phyloP scores from a whole-genome alignment of 2,888 invertebrate genomes.

The Drosophila siamana region DNA sequence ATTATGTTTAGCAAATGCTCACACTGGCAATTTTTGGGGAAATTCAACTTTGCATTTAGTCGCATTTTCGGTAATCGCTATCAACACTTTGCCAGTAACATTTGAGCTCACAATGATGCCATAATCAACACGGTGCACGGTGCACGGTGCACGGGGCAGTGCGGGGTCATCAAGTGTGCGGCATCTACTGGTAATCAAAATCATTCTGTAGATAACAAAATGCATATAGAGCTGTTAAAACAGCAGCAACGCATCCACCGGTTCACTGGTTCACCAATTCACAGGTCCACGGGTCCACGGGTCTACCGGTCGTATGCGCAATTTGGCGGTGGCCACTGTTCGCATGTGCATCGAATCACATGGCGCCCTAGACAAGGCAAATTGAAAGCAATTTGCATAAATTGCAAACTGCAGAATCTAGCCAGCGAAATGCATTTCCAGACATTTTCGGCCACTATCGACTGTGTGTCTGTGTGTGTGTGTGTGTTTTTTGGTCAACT shows the following conservation, averaged over 20 bases:
- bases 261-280: neutral
- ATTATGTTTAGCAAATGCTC: conserved; percentile 17
- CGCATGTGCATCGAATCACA: conserved; percentile 8
- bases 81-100: conserved; percentile 2
- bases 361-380: conserved; percentile 55
- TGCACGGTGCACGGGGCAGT: no score
- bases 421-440: conserved; percentile 34
- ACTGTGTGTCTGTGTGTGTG: conserved; percentile 14
- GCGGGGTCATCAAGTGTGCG: no score
- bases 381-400: conserved; percentile 79
- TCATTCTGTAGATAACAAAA: conserved; percentile 34
- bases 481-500: conserved; percentile 20
- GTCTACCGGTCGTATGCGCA: conserved; percentile 36
- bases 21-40: neutral
- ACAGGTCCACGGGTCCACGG: neutral
- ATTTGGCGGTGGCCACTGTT: conserved; percentile 33
- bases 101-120: conserved; percentile 8
- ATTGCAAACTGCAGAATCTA: conserved; percentile 50
- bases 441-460: conserved; percentile 34
- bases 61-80: conserved; percentile 36
- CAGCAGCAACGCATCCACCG: neutral
- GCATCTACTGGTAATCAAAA: conserved; percentile 25
- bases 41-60: conserved; percentile 13
- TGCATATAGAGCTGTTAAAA: conserved; percentile 21
- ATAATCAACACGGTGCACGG: conserved; percentile 14